Percentiles rank a stretch among this genome's conserved stretches.
Conservation (phyloP, 2,888 invertebrate species). For the Panzeria rudis region DNA sequence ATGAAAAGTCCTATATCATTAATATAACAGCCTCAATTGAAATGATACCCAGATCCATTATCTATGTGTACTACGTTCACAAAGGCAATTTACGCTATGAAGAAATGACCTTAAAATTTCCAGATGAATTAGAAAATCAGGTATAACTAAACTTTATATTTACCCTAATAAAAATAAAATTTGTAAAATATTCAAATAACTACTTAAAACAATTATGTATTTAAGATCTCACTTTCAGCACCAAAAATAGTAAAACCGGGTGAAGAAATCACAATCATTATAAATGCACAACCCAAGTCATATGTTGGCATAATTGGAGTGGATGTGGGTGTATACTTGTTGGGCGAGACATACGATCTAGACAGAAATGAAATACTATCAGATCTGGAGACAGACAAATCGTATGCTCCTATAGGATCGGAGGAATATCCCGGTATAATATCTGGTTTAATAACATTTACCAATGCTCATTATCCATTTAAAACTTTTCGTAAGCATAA, state of each 20-base stretch:
- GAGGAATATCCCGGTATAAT: conserved; percentile 73
- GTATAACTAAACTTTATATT: conserved; percentile 13
- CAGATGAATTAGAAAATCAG: conserved; percentile 53
- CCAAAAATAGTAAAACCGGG: conserved; percentile 89
- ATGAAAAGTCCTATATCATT: conserved; percentile 49
- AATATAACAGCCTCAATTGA: conserved; percentile 57
- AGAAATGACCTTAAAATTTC: conserved; percentile 40
- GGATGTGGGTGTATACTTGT: conserved; percentile 51
- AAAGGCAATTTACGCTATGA: conserved; percentile 59
- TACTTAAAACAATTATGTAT: neutral
- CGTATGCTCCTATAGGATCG: neutral
- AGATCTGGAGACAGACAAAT: neutral
- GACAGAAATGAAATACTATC: neutral
- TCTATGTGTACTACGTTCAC: conserved; percentile 58
- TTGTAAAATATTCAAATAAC: neutral
- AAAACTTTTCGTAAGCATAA: conserved; percentile 73
- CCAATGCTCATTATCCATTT: conserved; percentile 79
- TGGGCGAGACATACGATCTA: conserved; percentile 74
- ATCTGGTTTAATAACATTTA: conserved; percentile 80
- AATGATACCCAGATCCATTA: conserved; percentile 54
- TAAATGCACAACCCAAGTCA: conserved; percentile 92
- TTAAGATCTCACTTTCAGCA: conserved; percentile 87
- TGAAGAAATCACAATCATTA: conserved; percentile 89
- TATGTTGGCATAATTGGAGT: conserved; percentile 87
- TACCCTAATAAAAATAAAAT: neutral